These are phyloP conservation scores for Astreopora myriophthalma DNA, from an alignment of 64 coral and sea anemone genomes.

Conservation along the genomic window DNA sequence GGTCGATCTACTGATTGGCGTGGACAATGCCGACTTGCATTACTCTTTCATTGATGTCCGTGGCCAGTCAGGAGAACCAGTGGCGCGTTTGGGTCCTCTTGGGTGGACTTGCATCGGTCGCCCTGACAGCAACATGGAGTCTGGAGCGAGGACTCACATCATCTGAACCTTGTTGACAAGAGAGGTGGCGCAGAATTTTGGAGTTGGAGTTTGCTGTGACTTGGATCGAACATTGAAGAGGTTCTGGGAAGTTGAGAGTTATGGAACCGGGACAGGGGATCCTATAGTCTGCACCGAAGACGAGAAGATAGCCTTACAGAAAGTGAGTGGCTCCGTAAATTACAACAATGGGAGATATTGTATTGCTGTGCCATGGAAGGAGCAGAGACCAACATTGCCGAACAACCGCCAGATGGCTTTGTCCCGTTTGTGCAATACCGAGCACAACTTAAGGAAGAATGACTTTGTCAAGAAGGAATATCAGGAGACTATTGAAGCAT, in stretches of 20 bases:
- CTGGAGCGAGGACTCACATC: neutral
- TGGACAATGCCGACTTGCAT: conserved; percentile 59
- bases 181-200: neutral
- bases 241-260: conserved; percentile 55
- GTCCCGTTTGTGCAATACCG: conserved; percentile 22
- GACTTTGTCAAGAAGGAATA: conserved; percentile 44
- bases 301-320: conserved; percentile 16
- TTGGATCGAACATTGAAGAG: neutral
- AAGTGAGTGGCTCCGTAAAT: neutral
- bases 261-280: neutral
- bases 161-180: conserved; percentile 11
- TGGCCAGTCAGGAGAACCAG: conserved; percentile 21
- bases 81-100: conserved; percentile 35
- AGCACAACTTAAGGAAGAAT: conserved; percentile 44
- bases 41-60: conserved; percentile 50
- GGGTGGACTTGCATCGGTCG: conserved; percentile 34
- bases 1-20: conserved; percentile 38
- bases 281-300: neutral
- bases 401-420: conserved; percentile 29
- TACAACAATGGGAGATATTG: neutral
- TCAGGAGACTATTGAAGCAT: conserved; percentile 3
- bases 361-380: conserved; percentile 55
- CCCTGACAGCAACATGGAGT: neutral
- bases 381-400: neutral
- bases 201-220: neutral